These are phyloP conservation scores for Rhabdophis nuchalis DNA, from an alignment of 2,797 vertebrate genomes.

Conservation along the genomic window DNA sequence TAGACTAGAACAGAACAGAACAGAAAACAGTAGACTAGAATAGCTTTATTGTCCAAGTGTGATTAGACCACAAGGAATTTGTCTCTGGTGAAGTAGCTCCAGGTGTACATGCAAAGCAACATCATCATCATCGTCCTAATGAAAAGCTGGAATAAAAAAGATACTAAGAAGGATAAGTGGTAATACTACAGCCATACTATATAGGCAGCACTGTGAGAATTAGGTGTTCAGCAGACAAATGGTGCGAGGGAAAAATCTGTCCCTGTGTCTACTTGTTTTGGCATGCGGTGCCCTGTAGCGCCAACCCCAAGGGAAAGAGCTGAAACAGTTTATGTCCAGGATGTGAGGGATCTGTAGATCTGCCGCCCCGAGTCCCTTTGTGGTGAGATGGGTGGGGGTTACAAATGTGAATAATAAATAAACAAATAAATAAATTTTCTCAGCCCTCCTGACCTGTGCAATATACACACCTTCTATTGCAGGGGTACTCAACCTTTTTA, in stretches of 20 bases:
- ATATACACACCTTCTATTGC: background rate
- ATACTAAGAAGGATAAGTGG: background rate
- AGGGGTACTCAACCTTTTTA: no score
- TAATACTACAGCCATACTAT: background rate
- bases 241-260: accelerated
- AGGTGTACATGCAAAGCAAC: background rate
- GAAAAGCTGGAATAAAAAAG: background rate
- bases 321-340: background rate
- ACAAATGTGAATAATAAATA: no score
- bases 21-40: background rate
- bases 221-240: background rate
- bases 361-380: no score
- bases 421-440: no score
- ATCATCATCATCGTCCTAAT: background rate
- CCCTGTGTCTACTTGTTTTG: background rate
- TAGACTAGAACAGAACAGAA: no score
- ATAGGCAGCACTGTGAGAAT: background rate
- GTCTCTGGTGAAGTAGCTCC: background rate
- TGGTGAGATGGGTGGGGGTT: no score
- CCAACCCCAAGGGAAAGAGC: background rate
- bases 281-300: background rate
- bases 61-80: background rate
- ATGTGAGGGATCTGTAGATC: background rate
- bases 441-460: background rate
- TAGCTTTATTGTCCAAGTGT: background rate